Conservation (phyloP, 2,113 vertebrate species). For the Cricetomys ansorgei region DNA sequence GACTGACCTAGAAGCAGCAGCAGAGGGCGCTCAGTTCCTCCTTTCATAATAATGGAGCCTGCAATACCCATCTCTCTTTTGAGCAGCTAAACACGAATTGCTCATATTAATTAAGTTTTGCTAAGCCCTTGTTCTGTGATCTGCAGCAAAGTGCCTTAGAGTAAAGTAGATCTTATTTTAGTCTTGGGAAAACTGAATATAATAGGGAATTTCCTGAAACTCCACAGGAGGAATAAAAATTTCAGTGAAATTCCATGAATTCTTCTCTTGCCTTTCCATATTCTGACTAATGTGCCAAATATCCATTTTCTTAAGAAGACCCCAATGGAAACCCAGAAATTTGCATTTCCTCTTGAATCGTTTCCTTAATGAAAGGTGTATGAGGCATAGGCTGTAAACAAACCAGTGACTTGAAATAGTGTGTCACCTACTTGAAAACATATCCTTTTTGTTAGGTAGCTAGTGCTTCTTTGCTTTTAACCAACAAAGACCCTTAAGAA, state of each 20-base stretch:
- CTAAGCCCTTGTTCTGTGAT: constrained; percentile 46
- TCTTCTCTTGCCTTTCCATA: constrained; percentile 1
- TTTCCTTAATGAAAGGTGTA: neutral
- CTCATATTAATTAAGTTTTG: constrained; percentile 68
- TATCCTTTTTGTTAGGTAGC: constrained; percentile 35
- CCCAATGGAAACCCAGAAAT: constrained; percentile 35
- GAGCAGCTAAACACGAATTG: constrained; percentile 56
- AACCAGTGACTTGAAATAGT: neutral
- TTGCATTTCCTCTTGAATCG: constrained; percentile 29
- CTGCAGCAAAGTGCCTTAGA: constrained; percentile 53
- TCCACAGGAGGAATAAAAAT: constrained; percentile 21
- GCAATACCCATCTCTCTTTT: constrained; percentile 11
- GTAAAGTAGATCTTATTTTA: constrained; percentile 61
- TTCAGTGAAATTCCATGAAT: constrained; percentile 15
- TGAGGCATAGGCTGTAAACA: neutral
- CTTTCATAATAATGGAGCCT: neutral
- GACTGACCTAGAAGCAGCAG: neutral
- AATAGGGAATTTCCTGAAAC: constrained; percentile 45
- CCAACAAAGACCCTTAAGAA: constrained; percentile 66
- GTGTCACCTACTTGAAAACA: neutral
- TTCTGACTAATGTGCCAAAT: neutral
- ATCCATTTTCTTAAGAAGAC: neutral
- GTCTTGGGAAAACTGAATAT: constrained; percentile 28
- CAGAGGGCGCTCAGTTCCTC: constrained; percentile 76
- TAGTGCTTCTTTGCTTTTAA: constrained; percentile 59